Evolutionary conservation across 2,113 vertebrate species (phyloP).

Genomic region (Tapirus terrestris): DNA sequence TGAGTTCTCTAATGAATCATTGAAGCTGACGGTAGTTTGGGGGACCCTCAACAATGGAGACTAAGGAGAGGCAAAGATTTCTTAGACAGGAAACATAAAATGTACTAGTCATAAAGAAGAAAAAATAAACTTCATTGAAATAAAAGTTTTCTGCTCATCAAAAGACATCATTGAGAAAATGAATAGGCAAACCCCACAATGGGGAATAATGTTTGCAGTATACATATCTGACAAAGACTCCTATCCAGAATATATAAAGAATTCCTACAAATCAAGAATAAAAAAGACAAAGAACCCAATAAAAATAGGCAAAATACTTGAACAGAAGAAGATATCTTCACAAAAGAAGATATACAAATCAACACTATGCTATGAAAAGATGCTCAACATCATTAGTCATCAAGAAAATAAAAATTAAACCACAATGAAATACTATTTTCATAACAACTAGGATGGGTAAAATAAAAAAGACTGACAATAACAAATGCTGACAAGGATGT

Average conservation of each 20-base stretch:
- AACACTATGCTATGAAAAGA: neutral
- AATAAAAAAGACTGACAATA: neutral
- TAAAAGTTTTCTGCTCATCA: neutral
- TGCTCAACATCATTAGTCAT: neutral
- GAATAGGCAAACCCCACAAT: neutral
- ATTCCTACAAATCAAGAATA: neutral
- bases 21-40: neutral
- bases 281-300: neutral
- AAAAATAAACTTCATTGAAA: neutral
- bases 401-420: neutral
- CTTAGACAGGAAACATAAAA: neutral
- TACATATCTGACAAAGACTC: neutral
- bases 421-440: neutral
- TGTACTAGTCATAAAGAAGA: neutral
- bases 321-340: neutral
- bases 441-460: neutral
- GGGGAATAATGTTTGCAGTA: neutral
- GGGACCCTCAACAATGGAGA: neutral
- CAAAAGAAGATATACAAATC: neutral
- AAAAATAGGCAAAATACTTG: neutral
- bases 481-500: neutral
- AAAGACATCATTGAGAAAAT: neutral
- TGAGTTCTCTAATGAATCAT: neutral
- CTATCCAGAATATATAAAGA: neutral
- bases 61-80: neutral